A percentile compares a stretch with the other conserved stretches of the same genome.
phyloP scores from a whole-genome alignment of 2,113 vertebrate species.

The Actenoides lindsayi region DNA sequence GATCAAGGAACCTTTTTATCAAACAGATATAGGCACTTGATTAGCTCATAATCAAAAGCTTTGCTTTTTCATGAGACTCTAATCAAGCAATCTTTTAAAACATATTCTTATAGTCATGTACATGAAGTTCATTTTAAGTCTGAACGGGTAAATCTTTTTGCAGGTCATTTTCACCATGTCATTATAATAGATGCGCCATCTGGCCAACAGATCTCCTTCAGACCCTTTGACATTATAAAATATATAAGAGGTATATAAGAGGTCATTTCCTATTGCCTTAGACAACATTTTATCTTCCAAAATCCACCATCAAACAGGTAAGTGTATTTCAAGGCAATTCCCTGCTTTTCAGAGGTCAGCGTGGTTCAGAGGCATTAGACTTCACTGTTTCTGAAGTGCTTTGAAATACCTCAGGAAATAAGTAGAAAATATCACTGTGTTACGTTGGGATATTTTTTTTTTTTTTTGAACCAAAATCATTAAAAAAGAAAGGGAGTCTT shows the following conservation, averaged over 20 bases:
- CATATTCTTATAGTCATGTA: background rate
- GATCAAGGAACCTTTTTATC: background rate
- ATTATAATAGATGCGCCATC: background rate
- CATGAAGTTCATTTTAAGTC: background rate
- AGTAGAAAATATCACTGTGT: background rate
- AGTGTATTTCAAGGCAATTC: slow-evolving; percentile 9
- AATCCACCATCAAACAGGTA: background rate
- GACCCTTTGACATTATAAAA: background rate
- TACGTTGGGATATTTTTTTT: background rate
- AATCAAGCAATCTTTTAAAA: background rate
- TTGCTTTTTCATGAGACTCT: background rate
- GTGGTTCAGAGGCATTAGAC: background rate
- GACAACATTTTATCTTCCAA: slow-evolving; percentile 8
- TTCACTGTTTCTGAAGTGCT: background rate
- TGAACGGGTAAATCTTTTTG: background rate
- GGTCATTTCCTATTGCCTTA: background rate
- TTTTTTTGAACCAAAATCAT: background rate
- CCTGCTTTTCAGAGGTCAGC: background rate
- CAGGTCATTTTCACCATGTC: background rate
- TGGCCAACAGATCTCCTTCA: background rate
- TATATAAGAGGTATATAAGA: background rate
- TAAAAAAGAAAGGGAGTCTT: background rate
- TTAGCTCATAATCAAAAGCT: background rate
- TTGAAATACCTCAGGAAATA: slow-evolving; percentile 37
- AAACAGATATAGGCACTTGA: background rate